Evolutionary conservation across 2,888 invertebrate genomes (phyloP), one percentile per base, ranked within the genome.

Genomic region (Cerastoderma edule): DNA sequence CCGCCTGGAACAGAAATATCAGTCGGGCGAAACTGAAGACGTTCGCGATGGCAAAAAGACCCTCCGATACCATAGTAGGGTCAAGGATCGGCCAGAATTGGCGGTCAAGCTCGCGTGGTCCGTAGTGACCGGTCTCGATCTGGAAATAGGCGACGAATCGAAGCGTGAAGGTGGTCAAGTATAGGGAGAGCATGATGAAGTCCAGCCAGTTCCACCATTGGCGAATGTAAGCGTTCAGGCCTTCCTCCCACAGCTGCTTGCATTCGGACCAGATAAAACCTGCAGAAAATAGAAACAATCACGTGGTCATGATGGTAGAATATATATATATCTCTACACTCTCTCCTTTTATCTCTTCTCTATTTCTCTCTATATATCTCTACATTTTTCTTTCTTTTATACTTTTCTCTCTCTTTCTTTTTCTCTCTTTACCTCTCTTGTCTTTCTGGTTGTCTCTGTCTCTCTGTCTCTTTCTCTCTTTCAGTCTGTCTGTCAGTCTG

Each of bases 131-230:
- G 0, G 88, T 88, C 72, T 90, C 88, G n/a, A 89, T 89, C 77
- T 89, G 90, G 39, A 87, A 79, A 76, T 89, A 93, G 24, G 93
- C 93, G 4, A 93, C 93, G 2, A 92, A 91, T 69, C 94, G 90
- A 0, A 94, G 90, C 0, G 94, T 93, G 85, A 94, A 94, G 3
- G 94, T 94, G 77, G 93, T 93, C 44, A 94, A 89, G 85, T 94
- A 94, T 10, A 94, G 91, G 27, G 94, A 94, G 19, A 94, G 91
- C 94, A 94, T 94, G 78, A 94, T 93, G 85, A 94, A 94, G 87
- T 94, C 94, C 53, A 94, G 90, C 94, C 94, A 94, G 88, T 94
- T 94, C 94, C 94, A 94, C 94, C 94, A 94, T 84, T 94, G 94
- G 19, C 93, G 89, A 30, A 93, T 91, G 87, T 94, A 94, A 28